phyloP scores from a whole-genome alignment of 2,888 invertebrate genomes.

The Peribatodes rhomboidaria region DNA sequence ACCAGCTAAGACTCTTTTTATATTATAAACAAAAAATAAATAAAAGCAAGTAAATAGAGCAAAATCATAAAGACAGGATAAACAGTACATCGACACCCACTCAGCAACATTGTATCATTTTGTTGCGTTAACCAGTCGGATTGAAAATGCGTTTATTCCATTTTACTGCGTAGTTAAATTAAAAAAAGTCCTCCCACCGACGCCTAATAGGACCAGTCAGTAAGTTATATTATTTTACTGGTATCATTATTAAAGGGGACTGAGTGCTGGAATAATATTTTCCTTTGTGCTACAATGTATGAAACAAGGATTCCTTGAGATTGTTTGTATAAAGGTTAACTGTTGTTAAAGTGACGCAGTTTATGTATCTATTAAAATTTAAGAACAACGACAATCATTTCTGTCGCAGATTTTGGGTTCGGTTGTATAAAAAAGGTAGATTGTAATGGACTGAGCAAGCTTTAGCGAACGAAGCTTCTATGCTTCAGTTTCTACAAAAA shows the following conservation, averaged over 20 bases:
- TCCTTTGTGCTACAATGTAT: constrained; percentile 52
- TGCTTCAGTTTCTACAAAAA: too few relatives aligned
- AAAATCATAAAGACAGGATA: constrained; percentile 36
- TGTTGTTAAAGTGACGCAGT: constrained; percentile 7
- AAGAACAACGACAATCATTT: constrained; percentile 3
- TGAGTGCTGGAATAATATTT: constrained; percentile 47
- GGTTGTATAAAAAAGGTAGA: neutral
- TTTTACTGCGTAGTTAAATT: constrained; percentile 66
- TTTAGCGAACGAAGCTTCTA: too few relatives aligned
- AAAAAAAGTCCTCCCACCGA: constrained; percentile 54
- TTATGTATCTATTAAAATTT: neutral
- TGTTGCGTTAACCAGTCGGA: constrained; percentile 62
- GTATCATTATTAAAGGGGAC: constrained; percentile 45
- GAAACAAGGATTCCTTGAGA: constrained; percentile 22
- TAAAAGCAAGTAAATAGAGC: constrained; percentile 17
- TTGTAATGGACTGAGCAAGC: too few relatives aligned
- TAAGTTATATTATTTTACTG: constrained; percentile 48
- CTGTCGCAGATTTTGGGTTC: neutral
- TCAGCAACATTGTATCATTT: constrained; percentile 50
- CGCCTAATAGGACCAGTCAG: constrained; percentile 50
- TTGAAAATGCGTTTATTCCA: constrained; percentile 65
- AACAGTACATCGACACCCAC: constrained; percentile 46
- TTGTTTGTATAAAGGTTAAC: constrained; percentile 22
- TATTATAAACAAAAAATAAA: neutral
- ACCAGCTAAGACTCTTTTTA: neutral